Evolutionary conservation across 92 coral and sea anemone genomes (phyloP).

Genomic region (Porites divaricata): DNA sequence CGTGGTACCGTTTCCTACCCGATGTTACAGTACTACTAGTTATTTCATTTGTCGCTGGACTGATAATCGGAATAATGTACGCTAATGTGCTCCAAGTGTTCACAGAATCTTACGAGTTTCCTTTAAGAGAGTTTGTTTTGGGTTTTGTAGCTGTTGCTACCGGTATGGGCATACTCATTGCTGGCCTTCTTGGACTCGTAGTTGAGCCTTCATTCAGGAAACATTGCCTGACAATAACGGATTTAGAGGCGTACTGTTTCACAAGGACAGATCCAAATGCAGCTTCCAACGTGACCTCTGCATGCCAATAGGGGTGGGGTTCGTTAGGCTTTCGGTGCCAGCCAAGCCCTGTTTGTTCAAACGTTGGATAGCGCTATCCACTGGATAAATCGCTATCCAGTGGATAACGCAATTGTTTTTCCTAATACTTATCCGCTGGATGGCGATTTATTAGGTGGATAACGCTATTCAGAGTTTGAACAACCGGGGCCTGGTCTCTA

Average conservation of each 20-base stretch:
- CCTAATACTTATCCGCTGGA: too few species aligned
- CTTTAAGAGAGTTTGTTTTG: slow-evolving; percentile 55
- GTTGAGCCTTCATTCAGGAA: slow-evolving; percentile 51
- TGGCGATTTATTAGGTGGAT: too few species aligned
- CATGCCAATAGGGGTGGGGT: neutral
- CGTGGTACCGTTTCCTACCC: slow-evolving; percentile 64
- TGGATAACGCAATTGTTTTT: too few species aligned
- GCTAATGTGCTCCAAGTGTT: slow-evolving; percentile 55
- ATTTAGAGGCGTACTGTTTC: slow-evolving; percentile 43
- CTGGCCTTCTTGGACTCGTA: slow-evolving; percentile 58
- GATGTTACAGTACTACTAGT: slow-evolving; percentile 25
- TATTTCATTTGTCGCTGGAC: slow-evolving; percentile 52
- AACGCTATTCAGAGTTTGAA: too few species aligned
- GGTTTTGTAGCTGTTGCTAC: slow-evolving; percentile 66
- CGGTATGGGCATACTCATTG: slow-evolving; percentile 56
- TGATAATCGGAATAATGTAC: slow-evolving; percentile 58
- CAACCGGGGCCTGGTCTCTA: too few species aligned
- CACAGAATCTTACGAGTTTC: slow-evolving; percentile 51
- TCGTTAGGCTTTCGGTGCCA: neutral
- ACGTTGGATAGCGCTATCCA: too few species aligned
- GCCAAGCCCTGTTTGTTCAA: too few species aligned
- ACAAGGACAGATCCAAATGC: slow-evolving; percentile 52
- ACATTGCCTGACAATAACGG: slow-evolving; percentile 55
- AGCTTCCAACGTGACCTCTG: slow-evolving; percentile 13
- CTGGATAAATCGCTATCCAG: too few species aligned